Conservation (phyloP, 2,113 vertebrate species). For the Nycticorax nycticorax region DNA sequence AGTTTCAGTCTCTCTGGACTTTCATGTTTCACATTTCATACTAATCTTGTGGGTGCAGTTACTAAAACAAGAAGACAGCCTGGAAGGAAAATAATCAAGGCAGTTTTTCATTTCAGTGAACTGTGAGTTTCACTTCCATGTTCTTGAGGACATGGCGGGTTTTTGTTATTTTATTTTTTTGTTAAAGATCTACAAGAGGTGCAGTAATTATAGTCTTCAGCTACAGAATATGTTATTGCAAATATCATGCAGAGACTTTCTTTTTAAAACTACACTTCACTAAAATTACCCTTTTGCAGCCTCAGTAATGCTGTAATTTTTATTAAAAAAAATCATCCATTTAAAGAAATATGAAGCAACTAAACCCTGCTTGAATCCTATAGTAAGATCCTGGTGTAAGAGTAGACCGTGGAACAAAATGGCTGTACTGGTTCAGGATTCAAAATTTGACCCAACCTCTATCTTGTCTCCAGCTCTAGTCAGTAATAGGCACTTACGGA, state of each 20-base stretch:
- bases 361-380: not conserved
- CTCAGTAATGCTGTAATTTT: not conserved
- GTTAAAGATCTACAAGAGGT: not conserved
- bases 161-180: not conserved
- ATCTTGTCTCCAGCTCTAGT: not conserved
- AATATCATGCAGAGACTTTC: not conserved
- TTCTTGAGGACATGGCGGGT: accelerated
- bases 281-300: not conserved
- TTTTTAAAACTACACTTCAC: not conserved
- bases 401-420: not conserved
- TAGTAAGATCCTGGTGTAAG: not conserved
- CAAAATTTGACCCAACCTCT: not conserved
- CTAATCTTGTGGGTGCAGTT: not conserved
- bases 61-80: not conserved
- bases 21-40: not conserved
- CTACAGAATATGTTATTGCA: not conserved
- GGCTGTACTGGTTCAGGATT: not conserved
- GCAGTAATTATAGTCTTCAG: not conserved
- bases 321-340: not conserved
- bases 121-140: not conserved
- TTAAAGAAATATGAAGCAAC: not conserved
- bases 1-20: not conserved
- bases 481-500: not conserved
- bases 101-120: not conserved
- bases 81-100: not conserved